Conservation (phyloP, 2,797 vertebrate species). For the Sebastiscus albofasciatus region DNA sequence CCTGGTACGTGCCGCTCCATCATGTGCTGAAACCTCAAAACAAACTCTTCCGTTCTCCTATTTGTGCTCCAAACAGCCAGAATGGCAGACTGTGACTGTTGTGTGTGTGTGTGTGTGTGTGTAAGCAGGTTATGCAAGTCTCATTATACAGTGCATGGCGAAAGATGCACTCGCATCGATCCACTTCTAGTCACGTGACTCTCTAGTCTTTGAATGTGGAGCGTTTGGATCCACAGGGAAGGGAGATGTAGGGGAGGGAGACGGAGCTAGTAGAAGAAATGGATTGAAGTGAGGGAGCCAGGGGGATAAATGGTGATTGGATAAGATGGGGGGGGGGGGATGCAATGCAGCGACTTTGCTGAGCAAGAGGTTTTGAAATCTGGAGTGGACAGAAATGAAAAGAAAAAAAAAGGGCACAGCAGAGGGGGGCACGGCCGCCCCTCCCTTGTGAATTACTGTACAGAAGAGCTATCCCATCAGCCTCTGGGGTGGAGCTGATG, state of each 20-base stretch:
- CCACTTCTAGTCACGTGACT: constrained; percentile 70
- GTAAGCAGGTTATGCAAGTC: constrained; percentile 71
- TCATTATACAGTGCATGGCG: constrained; percentile 68
- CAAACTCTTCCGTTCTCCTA: constrained; percentile 14
- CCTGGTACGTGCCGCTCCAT: constrained; percentile 33
- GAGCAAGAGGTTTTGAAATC: constrained; percentile 47
- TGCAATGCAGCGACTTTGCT: constrained; percentile 39
- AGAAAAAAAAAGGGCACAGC: constrained; percentile 1
- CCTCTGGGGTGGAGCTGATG: constrained; percentile 61
- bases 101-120: constrained; percentile 32
- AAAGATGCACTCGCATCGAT: constrained; percentile 77
- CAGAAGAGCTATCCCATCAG: constrained; percentile 58
- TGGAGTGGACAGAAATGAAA: constrained; percentile 36
- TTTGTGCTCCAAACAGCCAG: background rate
- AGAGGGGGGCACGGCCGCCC: constrained; percentile 6
- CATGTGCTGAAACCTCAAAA: constrained; percentile 42
- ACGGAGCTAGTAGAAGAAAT: constrained; percentile 8
- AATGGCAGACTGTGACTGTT: constrained; percentile 3
- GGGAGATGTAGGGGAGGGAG: constrained; percentile 11
- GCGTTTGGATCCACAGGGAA: constrained; percentile 20
- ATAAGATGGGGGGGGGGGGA: constrained; percentile 10
- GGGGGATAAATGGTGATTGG: constrained; percentile 33
- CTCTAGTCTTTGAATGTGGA: constrained; percentile 66
- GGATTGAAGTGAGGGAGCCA: constrained; percentile 14
- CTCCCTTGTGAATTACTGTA: constrained; percentile 42